These are phyloP conservation scores for Azemiops feae DNA, from an alignment of 2,113 vertebrate genomes.

Conservation along the genomic window DNA sequence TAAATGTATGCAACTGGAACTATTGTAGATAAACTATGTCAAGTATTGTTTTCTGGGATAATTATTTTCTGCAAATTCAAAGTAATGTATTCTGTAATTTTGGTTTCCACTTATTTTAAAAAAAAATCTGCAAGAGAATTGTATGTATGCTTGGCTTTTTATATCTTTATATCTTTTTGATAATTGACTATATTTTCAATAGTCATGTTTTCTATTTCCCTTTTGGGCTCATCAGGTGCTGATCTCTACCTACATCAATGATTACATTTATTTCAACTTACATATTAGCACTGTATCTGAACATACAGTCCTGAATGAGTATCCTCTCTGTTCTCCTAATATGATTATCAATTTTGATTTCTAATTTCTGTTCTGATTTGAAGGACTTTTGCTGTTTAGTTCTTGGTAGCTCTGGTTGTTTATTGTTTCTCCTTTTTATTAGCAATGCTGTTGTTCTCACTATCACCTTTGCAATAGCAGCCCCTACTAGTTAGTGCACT, in stretches of 20 bases:
- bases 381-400: not conserved
- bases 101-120: not conserved
- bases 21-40: not conserved
- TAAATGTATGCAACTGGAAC: not conserved
- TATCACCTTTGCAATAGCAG: not conserved
- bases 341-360: not conserved
- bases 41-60: not conserved
- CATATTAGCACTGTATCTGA: not conserved
- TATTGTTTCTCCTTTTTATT: not conserved
- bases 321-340: not conserved
- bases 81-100: not conserved
- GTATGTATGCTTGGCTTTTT: not conserved
- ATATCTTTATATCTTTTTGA: not conserved
- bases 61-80: not conserved
- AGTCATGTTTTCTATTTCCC: not conserved
- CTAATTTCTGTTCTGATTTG: not conserved
- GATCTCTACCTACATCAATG: not conserved
- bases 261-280: not conserved
- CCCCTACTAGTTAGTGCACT: conserved; percentile 12
- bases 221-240: not conserved
- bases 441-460: not conserved
- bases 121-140: not conserved
- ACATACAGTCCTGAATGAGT: not conserved
- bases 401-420: not conserved
- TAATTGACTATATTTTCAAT: not conserved